These are phyloP conservation scores for Coecobrya sp. DNA, from an alignment of 2,888 invertebrate species.

Conservation along the genomic window DNA sequence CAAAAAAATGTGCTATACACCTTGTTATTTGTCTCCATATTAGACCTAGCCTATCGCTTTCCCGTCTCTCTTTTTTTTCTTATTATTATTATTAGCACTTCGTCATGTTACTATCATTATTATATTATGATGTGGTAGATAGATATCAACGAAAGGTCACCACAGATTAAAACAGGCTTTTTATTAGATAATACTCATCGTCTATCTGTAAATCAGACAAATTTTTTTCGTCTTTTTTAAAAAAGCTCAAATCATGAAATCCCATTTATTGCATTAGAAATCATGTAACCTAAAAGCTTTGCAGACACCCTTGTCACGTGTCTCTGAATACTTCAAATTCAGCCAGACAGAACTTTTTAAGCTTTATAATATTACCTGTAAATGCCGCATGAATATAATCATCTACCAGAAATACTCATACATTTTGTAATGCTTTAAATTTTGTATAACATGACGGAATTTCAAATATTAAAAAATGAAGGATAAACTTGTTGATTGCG, in stretches of 20 bases:
- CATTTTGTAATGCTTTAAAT: no score
- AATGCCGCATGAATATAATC: no score
- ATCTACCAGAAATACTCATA: no score
- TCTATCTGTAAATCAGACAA: neutral
- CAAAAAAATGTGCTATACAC: slow-evolving; percentile 5
- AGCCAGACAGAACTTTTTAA: no score
- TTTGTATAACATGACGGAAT: no score
- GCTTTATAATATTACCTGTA: no score
- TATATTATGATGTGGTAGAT: no score
- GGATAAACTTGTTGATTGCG: neutral
- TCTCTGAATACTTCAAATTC: no score
- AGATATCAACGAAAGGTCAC: neutral
- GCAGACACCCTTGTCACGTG: no score
- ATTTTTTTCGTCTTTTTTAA: neutral
- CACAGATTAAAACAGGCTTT: neutral
- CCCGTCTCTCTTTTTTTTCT: neutral
- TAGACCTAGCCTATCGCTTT: neutral
- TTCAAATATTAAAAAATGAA: neutral
- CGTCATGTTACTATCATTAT: no score
- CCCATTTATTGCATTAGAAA: neutral
- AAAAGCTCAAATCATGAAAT: neutral
- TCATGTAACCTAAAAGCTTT: no score
- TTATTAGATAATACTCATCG: neutral
- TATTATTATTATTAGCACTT: neutral
- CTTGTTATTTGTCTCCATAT: slow-evolving; percentile 12